A percentile compares a stretch with the other conserved stretches of the same genome.
These are phyloP conservation scores for Haliclona indistincta DNA, from an alignment of 37 sponge, comb jelly and placozoan species.

Conservation along the genomic window DNA sequence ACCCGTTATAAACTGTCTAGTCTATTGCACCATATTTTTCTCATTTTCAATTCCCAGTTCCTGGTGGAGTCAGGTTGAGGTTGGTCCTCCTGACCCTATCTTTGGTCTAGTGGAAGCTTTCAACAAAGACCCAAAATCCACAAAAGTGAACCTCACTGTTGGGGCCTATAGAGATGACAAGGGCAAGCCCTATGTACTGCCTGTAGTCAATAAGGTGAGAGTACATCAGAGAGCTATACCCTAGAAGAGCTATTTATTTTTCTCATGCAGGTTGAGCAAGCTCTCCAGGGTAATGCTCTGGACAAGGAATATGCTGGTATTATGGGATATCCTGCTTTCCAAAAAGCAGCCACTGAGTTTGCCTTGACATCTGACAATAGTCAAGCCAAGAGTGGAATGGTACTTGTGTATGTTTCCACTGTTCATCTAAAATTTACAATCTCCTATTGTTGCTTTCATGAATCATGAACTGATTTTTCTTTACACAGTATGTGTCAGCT, in stretches of 20 bases:
- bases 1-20: background rate
- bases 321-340: slow-evolving; percentile 76
- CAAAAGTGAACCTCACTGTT: slow-evolving; percentile 83
- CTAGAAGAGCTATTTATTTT: background rate
- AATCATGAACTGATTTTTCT: background rate
- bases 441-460: background rate
- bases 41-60: slow-evolving; percentile 3
- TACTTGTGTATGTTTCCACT: slow-evolving; percentile 1
- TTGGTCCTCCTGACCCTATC: slow-evolving; percentile 93
- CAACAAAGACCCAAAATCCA: slow-evolving; percentile 86
- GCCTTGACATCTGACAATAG: slow-evolving; percentile 69
- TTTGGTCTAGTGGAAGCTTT: slow-evolving; percentile 95
- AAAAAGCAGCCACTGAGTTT: slow-evolving; percentile 71
- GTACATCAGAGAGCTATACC: background rate
- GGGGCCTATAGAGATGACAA: slow-evolving; percentile 93
- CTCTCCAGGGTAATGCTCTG: slow-evolving; percentile 44
- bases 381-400: slow-evolving; percentile 24
- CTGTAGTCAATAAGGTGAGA: slow-evolving; percentile 80
- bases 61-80: slow-evolving; percentile 69
- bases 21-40: background rate
- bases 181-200: slow-evolving; percentile 92
- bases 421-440: background rate
- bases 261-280: slow-evolving; percentile 60
- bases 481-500: slow-evolving; percentile 64
- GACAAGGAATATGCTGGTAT: slow-evolving; percentile 97